Evolutionary conservation across 2,113 vertebrate species (phyloP).

Genomic region (Vireo altiloquus): DNA sequence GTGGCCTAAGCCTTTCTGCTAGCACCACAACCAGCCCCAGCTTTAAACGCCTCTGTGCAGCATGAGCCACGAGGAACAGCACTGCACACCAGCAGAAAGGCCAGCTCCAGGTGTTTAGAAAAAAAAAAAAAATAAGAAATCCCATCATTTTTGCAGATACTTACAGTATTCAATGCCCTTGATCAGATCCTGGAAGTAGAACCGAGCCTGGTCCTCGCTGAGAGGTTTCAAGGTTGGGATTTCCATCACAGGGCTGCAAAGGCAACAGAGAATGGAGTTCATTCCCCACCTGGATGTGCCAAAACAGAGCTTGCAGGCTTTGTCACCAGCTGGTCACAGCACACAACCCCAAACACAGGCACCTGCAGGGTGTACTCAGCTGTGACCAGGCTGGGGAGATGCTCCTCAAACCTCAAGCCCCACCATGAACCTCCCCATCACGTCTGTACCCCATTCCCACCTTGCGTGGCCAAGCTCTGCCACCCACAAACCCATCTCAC

Average conservation of each 20-base stretch:
- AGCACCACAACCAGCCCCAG: neutral
- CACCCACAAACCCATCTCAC: neutral
- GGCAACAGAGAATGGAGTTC: neutral
- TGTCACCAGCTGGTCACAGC: neutral
- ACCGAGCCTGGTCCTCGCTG: constrained; percentile 91
- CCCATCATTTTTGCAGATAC: neutral
- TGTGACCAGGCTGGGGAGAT: neutral
- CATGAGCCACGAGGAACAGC: neutral
- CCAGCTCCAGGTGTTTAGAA: neutral
- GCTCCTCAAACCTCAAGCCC: neutral
- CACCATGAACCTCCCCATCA: neutral
- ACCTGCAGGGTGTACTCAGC: neutral
- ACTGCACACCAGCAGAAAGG: neutral
- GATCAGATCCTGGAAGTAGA: constrained; percentile 97
- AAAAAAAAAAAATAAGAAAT: neutral
- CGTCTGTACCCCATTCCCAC: neutral
- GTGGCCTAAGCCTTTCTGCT: neutral
- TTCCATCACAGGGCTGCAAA: constrained; percentile 92
- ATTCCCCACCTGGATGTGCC: neutral
- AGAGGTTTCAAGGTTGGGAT: constrained; percentile 91
- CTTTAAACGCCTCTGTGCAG: neutral
- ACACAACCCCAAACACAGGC: neutral
- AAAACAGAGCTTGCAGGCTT: neutral
- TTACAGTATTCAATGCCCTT: constrained; percentile 97
- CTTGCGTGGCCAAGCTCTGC: neutral